Evolutionary conservation across 2,888 invertebrate genomes (phyloP).

Genomic region (Drosophila paranaensis): DNA sequence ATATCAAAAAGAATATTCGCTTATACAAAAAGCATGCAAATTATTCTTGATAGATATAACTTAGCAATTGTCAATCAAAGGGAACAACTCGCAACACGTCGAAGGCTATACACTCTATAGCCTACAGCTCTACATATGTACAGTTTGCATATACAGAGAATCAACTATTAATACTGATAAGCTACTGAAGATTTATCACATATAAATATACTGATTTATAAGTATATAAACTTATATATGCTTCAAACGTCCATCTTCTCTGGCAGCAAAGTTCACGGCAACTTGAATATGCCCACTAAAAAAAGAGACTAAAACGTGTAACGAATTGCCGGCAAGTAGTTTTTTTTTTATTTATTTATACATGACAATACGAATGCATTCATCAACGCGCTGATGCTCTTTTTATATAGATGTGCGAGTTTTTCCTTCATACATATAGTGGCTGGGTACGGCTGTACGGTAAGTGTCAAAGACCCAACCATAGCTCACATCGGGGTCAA

Average conservation of each 20-base stretch:
- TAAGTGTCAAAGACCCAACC: conserved; percentile 77
- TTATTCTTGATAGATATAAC: conserved; percentile 1
- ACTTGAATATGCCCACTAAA: neutral
- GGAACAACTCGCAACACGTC: neutral
- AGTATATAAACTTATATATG: too few relatives aligned
- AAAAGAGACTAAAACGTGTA: neutral
- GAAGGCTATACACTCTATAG: neutral
- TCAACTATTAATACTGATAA: too few relatives aligned
- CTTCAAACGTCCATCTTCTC: too few relatives aligned
- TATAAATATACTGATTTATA: too few relatives aligned
- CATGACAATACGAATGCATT: conserved; percentile 43
- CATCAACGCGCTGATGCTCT: conserved; percentile 45
- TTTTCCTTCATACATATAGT: conserved; percentile 21
- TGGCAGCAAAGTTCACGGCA: neutral
- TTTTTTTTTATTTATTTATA: conserved; percentile 4
- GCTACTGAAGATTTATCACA: too few relatives aligned
- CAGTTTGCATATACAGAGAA: too few relatives aligned
- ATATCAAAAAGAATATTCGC: neutral
- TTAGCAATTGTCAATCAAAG: conserved; percentile 7
- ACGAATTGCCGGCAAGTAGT: conserved; percentile 42
- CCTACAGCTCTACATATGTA: too few relatives aligned
- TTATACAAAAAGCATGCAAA: conserved; percentile 21
- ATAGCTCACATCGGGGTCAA: conserved; percentile 73
- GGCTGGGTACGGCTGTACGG: conserved; percentile 22
- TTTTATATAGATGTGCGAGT: conserved; percentile 40